Base-by-base conservation (phyloP, 2,888 invertebrate genomes). In the Ferrisia virgata region DNA sequence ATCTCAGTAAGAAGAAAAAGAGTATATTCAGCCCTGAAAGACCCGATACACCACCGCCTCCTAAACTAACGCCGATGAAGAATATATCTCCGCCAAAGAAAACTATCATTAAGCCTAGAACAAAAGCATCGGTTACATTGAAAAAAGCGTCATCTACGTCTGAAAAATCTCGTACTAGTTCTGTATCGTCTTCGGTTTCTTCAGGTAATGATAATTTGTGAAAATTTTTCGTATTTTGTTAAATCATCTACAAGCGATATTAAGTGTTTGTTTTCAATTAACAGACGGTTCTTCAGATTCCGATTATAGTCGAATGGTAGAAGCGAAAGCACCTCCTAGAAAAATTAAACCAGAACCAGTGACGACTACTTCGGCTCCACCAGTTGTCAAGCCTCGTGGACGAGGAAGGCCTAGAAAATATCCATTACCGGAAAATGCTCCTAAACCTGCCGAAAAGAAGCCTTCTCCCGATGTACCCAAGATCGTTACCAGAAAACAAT, bases 1-100 rank as follows among this genome's bases (percentile, higher is more conserved):
- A 83, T 43, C 43, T 43, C 25, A 72, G 47, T n/a, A 83, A 72
- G 18, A 83, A 83, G 72, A 69, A 43, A 9, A 88, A 88, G 86
- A 88, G 94, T 87, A 95, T 95, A 87, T 95, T 95, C 87, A 95
- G 95, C 83, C 94, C 95, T 0, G 94, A 94, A 86, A 94, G 94
- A 86, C 92, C 92, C 86, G 92, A 92, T n/a, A 92, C 92, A 87
- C 88, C 89, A 22, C 87, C 88, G 64, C 88, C 89, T 13, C 87
- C 89, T 1, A 91, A 91, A 87, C 85, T 89, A 22, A 88, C 87
- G 43, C 87, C 88, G 5, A 88, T 89, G 85, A 90, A 91, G 86
- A 87, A 53, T 69, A 58, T 79, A 40, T 79, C 85, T 18, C 81
- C 85, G 22, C 72, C 84, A 36, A 85, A 85, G 84, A 85, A 85